phyloP scores from a whole-genome alignment of 2,113 vertebrate species.

The Aphyosemion australe region DNA sequence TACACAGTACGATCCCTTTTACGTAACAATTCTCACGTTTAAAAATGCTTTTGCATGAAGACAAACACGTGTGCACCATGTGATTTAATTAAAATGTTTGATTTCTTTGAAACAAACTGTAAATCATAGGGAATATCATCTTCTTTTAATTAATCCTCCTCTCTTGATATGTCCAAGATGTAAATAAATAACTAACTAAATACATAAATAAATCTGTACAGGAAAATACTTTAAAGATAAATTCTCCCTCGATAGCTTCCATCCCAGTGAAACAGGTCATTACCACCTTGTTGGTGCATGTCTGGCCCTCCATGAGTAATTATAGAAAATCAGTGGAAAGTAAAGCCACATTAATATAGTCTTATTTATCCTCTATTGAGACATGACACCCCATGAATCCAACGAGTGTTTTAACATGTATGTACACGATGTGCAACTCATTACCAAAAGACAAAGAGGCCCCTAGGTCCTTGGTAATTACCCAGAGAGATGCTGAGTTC shows the following conservation, averaged over 20 bases:
- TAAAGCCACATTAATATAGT: slow-evolving; percentile 24
- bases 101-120: background rate
- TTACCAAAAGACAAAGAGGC: slow-evolving; percentile 55
- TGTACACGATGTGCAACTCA: slow-evolving; percentile 39
- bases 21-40: too few species aligned
- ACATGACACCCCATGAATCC: slow-evolving; percentile 30
- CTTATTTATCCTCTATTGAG: slow-evolving; percentile 45
- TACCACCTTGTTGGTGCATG: slow-evolving; percentile 55
- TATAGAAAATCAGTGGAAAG: slow-evolving; percentile 41
- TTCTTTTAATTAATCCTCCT: background rate
- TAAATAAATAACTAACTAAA: too few species aligned
- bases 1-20: too few species aligned
- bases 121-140: background rate
- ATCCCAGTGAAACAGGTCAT: slow-evolving; percentile 45
- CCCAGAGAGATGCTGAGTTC: slow-evolving; percentile 45
- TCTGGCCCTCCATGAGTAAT: slow-evolving; percentile 50
- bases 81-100: background rate
- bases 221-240: slow-evolving; percentile 12
- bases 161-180: background rate
- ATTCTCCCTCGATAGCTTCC: slow-evolving; percentile 45
- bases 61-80: background rate
- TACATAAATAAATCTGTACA: slow-evolving; percentile 4
- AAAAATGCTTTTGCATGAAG: background rate
- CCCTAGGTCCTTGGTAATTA: slow-evolving; percentile 59
- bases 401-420: slow-evolving; percentile 32